Conservation (phyloP, 2,888 invertebrate genomes). For the Gibbula magus region DNA sequence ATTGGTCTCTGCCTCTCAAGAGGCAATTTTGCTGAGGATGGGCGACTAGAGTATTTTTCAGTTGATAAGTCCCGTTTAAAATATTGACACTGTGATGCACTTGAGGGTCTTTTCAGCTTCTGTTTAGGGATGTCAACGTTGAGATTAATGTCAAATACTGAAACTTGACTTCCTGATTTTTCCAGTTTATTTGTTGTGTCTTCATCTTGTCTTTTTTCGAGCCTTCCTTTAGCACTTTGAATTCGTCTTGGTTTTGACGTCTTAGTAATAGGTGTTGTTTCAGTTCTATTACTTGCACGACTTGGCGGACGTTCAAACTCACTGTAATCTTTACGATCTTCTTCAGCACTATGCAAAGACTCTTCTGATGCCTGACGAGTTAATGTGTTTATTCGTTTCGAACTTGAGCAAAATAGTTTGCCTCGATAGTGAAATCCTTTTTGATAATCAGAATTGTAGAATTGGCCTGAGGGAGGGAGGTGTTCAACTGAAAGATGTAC, state of each 20-base stretch:
- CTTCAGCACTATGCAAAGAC: background rate
- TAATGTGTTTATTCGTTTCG: constrained; percentile 23
- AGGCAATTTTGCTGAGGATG: constrained; percentile 1
- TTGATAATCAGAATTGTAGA: constrained; percentile 25
- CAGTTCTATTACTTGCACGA: background rate
- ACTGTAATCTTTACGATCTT: background rate
- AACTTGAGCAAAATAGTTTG: constrained; percentile 49
- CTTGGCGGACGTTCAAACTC: background rate
- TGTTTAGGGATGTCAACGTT: background rate
- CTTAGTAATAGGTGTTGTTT: background rate
- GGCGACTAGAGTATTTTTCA: constrained; percentile 8
- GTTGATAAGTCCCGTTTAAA: background rate
- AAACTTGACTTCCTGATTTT: constrained; percentile 10
- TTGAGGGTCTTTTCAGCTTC: background rate
- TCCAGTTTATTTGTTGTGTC: background rate
- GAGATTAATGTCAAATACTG: constrained; percentile 29
- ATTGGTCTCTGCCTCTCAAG: background rate
- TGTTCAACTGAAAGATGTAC: constrained; percentile 1
- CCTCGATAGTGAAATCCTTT: constrained; percentile 53
- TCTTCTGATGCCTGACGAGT: background rate
- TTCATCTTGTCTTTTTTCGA: constrained; percentile 30
- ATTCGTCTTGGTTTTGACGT: constrained; percentile 34
- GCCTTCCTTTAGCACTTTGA: constrained; percentile 58
- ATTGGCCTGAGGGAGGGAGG: constrained; percentile 16
- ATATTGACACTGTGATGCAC: background rate